Percentiles rank a stretch among this genome's conserved stretches.
These are phyloP conservation scores for Campaea margaritaria DNA, from an alignment of 2,888 invertebrate genomes.

Conservation along the genomic window DNA sequence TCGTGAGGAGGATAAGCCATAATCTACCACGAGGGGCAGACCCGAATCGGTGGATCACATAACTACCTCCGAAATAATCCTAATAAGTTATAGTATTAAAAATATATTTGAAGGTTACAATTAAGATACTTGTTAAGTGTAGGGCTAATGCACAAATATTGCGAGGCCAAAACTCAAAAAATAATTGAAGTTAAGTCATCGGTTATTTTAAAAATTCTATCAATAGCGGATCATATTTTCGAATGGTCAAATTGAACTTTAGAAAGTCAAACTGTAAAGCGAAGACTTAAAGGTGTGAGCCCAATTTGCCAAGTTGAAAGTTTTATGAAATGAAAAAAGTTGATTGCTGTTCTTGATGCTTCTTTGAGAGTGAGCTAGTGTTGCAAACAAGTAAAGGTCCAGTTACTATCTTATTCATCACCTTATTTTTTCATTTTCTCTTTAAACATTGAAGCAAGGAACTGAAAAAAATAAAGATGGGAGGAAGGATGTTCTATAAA, in stretches of 20 bases:
- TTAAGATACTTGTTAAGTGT: no score
- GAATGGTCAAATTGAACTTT: slow-evolving; percentile 23
- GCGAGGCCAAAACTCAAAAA: not conserved
- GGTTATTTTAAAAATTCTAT: slow-evolving; percentile 12
- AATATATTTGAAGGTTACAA: no score
- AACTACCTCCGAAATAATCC: no score
- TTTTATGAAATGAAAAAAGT: slow-evolving; percentile 21
- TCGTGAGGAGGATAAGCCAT: no score
- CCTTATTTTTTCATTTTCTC: no score
- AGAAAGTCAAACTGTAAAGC: slow-evolving; percentile 33
- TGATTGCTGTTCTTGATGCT: slow-evolving; percentile 13
- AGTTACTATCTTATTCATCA: not conserved
- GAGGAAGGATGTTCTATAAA: no score
- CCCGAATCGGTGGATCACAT: no score
- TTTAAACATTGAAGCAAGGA: no score
- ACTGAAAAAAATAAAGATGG: no score
- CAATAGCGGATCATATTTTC: slow-evolving; percentile 6
- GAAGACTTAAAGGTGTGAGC: slow-evolving; percentile 15
- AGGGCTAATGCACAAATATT: not conserved
- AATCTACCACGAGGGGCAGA: no score
- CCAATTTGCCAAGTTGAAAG: slow-evolving; percentile 17
- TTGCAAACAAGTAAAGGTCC: not conserved
- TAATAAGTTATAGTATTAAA: no score
- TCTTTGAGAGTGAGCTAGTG: slow-evolving; percentile 7
- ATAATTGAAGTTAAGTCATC: not conserved